Evolutionary conservation across 1,140 invertebrate species (phyloP).

Genomic region (Mylabris phalerata): DNA sequence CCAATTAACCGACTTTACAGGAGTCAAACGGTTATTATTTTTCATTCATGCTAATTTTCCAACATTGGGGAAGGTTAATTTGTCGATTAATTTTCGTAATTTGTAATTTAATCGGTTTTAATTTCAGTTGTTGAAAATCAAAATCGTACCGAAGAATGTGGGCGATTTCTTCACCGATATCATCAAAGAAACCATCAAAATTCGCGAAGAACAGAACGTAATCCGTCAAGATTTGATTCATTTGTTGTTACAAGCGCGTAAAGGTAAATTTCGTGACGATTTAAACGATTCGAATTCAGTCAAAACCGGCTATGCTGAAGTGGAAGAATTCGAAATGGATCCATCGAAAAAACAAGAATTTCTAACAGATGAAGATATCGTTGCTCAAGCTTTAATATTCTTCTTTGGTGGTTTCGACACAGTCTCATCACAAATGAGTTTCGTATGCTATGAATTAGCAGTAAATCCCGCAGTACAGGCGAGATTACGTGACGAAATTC

Average conservation of each 20-base stretch:
- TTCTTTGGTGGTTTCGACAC: conserved; percentile 43
- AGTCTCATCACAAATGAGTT: conserved; percentile 30
- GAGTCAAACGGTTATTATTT: no score
- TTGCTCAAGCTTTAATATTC: conserved; percentile 41
- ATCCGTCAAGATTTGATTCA: conserved; percentile 41
- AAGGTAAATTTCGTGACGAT: conserved; percentile 13
- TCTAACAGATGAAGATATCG: conserved; percentile 27
- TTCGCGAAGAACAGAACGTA: conserved; percentile 31
- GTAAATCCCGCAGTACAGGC: conserved; percentile 47
- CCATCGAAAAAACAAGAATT: neutral
- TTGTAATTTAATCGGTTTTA: no score
- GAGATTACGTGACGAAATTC: conserved; percentile 37
- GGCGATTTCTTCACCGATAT: neutral
- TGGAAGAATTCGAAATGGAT: conserved; percentile 19
- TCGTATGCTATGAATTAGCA: conserved; percentile 44
- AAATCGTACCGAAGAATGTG: conserved; percentile 6
- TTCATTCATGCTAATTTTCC: no score
- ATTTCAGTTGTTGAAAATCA: neutral
- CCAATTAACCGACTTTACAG: conserved; percentile 35
- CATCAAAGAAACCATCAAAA: conserved; percentile 29
- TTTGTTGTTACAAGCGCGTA: conserved; percentile 40
- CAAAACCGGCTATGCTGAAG: conserved; percentile 20
- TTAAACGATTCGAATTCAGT: conserved; percentile 20
- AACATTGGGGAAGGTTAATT: conserved; percentile 6
- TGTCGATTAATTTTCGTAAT: no score